These are phyloP conservation scores for Aldrovandia affinis DNA, from an alignment of 2,797 vertebrate species.

Conservation along the genomic window DNA sequence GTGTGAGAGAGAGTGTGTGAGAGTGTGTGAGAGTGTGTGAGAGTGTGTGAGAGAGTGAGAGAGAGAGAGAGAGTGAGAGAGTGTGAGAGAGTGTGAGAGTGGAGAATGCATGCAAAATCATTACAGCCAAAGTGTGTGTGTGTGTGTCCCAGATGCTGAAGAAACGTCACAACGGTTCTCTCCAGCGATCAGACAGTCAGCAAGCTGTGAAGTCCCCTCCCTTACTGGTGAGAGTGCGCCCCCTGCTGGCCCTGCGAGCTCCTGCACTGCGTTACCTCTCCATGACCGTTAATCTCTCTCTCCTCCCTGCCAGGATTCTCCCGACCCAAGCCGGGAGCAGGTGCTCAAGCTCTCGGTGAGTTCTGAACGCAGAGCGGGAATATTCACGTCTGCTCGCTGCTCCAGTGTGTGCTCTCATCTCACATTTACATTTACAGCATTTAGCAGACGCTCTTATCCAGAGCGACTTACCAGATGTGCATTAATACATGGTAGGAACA, in stretches of 20 bases:
- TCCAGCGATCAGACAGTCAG: slow-evolving; percentile 89
- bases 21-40: not conserved
- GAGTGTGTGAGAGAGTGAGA: not conserved
- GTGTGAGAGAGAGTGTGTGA: not conserved
- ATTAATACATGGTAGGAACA: no score
- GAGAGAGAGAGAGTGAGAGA: not conserved
- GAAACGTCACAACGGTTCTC: slow-evolving; percentile 80
- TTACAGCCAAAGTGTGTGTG: not conserved
- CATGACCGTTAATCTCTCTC: not conserved
- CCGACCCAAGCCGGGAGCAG: slow-evolving; percentile 86
- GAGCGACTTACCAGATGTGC: no score
- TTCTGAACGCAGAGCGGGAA: slow-evolving; percentile 35
- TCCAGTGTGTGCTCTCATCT: no score
- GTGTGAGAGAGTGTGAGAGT: no score
- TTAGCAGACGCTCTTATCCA: no score
- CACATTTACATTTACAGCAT: no score
- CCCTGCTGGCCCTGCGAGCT: not conserved
- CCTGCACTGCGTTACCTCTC: slow-evolving; percentile 1
- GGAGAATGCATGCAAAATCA: no score
- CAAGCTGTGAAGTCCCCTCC: slow-evolving; percentile 95
- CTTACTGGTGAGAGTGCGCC: slow-evolving; percentile 79
- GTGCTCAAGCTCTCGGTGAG: slow-evolving; percentile 94
- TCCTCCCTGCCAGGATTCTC: slow-evolving; percentile 81
- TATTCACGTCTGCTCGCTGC: no score
- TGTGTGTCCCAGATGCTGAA: slow-evolving; percentile 81